Conservation (phyloP, 2,888 invertebrate genomes). For the Machimus rusticus region DNA sequence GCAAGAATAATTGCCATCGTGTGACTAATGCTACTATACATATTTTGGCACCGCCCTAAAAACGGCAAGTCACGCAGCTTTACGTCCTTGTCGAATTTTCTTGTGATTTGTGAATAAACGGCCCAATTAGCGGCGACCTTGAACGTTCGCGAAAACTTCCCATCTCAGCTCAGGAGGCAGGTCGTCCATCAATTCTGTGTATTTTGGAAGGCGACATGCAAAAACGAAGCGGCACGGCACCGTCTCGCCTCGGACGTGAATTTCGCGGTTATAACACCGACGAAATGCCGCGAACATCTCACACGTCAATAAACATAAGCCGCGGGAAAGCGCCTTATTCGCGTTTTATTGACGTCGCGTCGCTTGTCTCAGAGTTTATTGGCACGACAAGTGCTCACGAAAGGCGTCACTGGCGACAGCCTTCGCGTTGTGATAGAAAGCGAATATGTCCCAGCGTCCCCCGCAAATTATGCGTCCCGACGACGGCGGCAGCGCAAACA, state of each 20-base stretch:
- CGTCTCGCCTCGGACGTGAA: background rate
- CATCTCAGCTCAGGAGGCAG: background rate
- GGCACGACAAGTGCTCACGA: background rate
- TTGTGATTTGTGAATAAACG: background rate
- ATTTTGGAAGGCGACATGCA: background rate
- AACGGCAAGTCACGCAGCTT: background rate
- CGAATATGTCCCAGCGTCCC: background rate
- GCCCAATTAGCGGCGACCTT: background rate
- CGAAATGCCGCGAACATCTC: background rate
- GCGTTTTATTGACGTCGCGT: slow-evolving; percentile 14
- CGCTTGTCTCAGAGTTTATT: background rate
- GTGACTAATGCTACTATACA: background rate
- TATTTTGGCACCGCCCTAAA: background rate
- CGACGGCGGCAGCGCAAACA: background rate
- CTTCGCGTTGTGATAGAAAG: background rate
- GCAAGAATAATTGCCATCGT: background rate
- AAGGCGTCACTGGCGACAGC: background rate
- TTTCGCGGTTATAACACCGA: background rate
- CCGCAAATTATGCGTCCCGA: too few species aligned
- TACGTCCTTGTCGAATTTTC: background rate
- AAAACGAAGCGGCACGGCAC: background rate
- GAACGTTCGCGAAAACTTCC: background rate
- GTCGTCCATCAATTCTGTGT: background rate
- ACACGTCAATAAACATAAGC: slow-evolving; percentile 19
- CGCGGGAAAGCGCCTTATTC: background rate